phyloP scores from a whole-genome alignment of 1,140 invertebrate species.

The Brevipalpus yothersi region DNA sequence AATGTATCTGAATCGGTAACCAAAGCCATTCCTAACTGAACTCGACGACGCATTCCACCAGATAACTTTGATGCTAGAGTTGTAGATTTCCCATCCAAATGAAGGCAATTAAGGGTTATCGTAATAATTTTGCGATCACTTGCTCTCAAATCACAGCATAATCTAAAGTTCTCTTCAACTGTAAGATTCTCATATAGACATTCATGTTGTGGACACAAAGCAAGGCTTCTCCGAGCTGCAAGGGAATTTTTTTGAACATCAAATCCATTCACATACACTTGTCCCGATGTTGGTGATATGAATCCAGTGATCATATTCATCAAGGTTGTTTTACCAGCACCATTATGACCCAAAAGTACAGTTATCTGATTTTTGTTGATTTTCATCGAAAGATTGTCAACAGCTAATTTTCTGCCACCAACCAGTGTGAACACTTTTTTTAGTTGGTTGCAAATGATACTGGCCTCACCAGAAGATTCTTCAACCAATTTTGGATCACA shows the following conservation, averaged over 20 bases:
- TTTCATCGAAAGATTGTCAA: conserved; percentile 37
- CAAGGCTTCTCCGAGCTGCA: conserved; percentile 38
- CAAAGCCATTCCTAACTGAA: conserved; percentile 61
- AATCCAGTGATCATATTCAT: conserved; percentile 54
- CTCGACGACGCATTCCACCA: conserved; percentile 60
- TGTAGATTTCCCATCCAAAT: conserved; percentile 30
- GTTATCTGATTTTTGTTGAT: conserved; percentile 63
- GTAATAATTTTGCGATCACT: conserved; percentile 26
- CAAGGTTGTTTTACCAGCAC: conserved; percentile 48
- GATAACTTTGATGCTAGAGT: conserved; percentile 46
- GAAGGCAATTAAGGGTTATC: conserved; percentile 20
- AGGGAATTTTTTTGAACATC: conserved; percentile 28
- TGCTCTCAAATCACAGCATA: conserved; percentile 29
- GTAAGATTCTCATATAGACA: conserved; percentile 23
- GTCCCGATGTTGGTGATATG: conserved; percentile 36
- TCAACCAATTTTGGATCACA: neutral
- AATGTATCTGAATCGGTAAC: conserved; percentile 26
- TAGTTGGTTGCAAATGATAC: conserved; percentile 17
- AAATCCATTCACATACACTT: conserved; percentile 37
- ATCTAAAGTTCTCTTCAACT: conserved; percentile 12
- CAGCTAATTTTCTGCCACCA: conserved; percentile 27
- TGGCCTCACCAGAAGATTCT: neutral
- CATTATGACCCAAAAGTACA: conserved; percentile 25
- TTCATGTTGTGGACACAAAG: conserved; percentile 58
- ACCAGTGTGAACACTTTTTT: conserved; percentile 9